Base-by-base conservation (phyloP, 2,888 invertebrate species). In the Aphodius granarius region DNA sequence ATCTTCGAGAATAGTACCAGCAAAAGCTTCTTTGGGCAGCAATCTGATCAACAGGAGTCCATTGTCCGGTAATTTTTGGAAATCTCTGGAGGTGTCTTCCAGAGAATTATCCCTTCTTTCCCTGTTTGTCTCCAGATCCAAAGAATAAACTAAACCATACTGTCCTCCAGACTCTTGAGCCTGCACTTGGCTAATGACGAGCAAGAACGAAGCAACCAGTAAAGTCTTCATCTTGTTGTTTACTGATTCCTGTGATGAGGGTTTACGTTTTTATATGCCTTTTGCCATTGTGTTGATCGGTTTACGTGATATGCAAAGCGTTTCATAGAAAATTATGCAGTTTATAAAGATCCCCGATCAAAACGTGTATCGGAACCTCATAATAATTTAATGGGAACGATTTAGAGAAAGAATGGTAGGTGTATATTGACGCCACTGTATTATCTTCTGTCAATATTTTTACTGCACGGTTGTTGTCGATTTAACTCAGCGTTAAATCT, bases 11-110 rank as follows among this genome's bases (percentile, higher is more conserved):
- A 75, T 66, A 3, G 75, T 75, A 21, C 66, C 73, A 62, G 63
- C n/a, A 17, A 75, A 23, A 63, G 68, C 63, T 2, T 68, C 22
- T 63, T 68, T 75, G 15, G 75, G 75, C 5, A 75, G 18, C 20
- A 75, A 20, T 5, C 75, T 72, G 16, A 75, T 66, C 16, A 75
- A 68, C 62, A 75, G 21, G 19, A 75, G 23, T 5, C 72, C 75
- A 19, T 72, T 72, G n/a, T 66, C 72, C 0, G 72, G 73, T 15
- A 72, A n/a, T 22, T 72, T 75, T 15, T 22, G 17, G 5, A 74
- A 74, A 66, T 75, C 72, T 43, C 66, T 65, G 6, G 18, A 71
- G 19, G 71, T 65, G 16, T 75, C 75, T 16, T 72, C 72, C 5
- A 75, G 3, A 6, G n/a, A 6, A 21, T 75, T 75, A 18, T 22